phyloP scores from a whole-genome alignment of 53 echinoderm and acorn worm genomes.

The Actinopyga echinites region DNA sequence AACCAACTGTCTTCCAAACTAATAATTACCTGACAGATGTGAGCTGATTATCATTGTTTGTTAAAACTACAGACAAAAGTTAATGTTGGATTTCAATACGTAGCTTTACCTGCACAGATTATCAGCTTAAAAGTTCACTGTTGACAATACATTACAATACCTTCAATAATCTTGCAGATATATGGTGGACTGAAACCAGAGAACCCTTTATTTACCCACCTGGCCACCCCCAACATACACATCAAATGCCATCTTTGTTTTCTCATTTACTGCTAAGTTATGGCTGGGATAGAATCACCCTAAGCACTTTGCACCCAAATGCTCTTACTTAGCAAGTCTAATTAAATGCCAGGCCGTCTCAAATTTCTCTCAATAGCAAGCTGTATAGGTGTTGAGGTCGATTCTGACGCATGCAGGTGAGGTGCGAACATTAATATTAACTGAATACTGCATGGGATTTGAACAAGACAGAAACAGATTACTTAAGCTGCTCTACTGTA shows the following conservation, averaged over 20 bases:
- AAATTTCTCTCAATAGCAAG: conserved; percentile 18
- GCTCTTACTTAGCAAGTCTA: conserved; percentile 39
- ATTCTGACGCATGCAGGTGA: conserved; percentile 1
- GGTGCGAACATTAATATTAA: conserved; percentile 12
- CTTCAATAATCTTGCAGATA: not conserved
- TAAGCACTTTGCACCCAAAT: conserved; percentile 27
- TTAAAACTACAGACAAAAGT: too few relatives aligned
- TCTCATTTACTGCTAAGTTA: not conserved
- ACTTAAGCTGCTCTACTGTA: too few relatives aligned
- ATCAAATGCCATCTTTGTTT: conserved; percentile 35
- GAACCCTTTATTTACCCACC: conserved; percentile 12
- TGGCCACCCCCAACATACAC: conserved; percentile 22
- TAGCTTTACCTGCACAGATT: too few relatives aligned
- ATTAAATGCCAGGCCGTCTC: conserved; percentile 38
- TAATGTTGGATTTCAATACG: too few relatives aligned
- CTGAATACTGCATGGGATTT: too few relatives aligned
- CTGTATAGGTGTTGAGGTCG: not conserved
- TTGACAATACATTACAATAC: too few relatives aligned
- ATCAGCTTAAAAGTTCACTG: too few relatives aligned
- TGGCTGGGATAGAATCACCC: conserved; percentile 10
- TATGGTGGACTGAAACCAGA: not conserved
- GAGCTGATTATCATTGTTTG: too few relatives aligned
- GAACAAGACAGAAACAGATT: too few relatives aligned
- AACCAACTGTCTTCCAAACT: too few relatives aligned
- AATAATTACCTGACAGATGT: too few relatives aligned